A percentile compares a stretch with the other conserved stretches of the same genome.
These are phyloP conservation scores for Oophaga sylvatica DNA, from an alignment of 2,797 vertebrate genomes.

Conservation along the genomic window DNA sequence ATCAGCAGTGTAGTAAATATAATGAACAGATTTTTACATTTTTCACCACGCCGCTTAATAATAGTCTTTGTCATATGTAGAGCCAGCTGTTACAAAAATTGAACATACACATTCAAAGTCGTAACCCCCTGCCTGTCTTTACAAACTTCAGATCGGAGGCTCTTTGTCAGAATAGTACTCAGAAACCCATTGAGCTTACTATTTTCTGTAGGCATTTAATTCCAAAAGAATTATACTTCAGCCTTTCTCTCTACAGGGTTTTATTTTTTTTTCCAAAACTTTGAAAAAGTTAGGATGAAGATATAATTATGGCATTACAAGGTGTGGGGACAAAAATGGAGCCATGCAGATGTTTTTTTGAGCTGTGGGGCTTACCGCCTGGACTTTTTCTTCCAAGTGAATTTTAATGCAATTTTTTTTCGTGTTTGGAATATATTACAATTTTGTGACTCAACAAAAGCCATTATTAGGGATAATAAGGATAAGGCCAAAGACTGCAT, in stretches of 20 bases:
- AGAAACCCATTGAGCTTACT: conserved; percentile 40
- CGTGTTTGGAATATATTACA: not conserved
- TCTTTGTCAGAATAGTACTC: conserved; percentile 22
- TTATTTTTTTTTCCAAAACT: not conserved
- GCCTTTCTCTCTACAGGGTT: conserved; percentile 5
- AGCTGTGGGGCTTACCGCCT: not conserved
- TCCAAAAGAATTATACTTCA: conserved; percentile 5
- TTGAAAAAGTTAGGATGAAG: conserved; percentile 38
- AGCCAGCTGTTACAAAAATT: conserved; percentile 51
- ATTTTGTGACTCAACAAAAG: not conserved
- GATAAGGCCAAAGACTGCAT: not conserved
- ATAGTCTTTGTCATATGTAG: conserved; percentile 33
- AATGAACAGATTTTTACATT: conserved; percentile 48
- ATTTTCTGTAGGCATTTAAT: conserved; percentile 33
- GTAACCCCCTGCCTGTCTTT: conserved; percentile 41
- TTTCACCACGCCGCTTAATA: conserved; percentile 45
- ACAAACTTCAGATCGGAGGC: conserved; percentile 43
- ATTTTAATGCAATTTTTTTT: not conserved
- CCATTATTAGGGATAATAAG: not conserved
- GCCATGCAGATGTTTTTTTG: not conserved
- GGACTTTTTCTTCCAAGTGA: not conserved
- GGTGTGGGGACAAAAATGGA: not conserved
- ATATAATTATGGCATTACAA: conserved; percentile 41
- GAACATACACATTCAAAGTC: conserved; percentile 40
- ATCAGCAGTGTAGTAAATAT: conserved; percentile 46